Base-by-base conservation (phyloP, 1,140 invertebrate species). In the Copidosoma floridanum region DNA sequence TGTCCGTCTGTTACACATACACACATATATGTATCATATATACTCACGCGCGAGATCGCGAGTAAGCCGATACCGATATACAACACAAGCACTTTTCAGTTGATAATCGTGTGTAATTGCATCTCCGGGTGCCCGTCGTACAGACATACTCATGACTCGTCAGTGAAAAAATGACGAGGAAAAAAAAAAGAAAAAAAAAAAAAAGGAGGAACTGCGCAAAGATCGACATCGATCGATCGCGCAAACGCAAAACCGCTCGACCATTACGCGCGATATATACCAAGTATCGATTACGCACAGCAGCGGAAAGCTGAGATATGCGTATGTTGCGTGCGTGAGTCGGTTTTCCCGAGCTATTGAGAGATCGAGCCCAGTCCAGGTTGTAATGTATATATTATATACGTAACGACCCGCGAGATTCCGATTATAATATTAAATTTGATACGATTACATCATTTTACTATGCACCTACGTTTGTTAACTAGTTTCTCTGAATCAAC, bases 251-350 rank as follows among this genome's bases (percentile, higher is more conserved):
- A 70, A 72, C 66, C 63, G 61, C 65, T 55, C 67, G 68, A 68
- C 69, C 70, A 73, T 75, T 71, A 71, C 72, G 65, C 58, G 35
- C 65, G 64, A 66, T 67, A 58, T 68, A 61, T 68, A 48, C 61
- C 11, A 5, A 55, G 67, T 75, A 69, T 75, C 71, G 67, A 71
- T 75, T 71, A 71, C 68, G 72, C 70, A 71, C 70, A 68, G 68
- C 67, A 65, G 69, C 18, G 58, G 52, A 55, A 61, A 61, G 35
- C 14, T 37, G 52, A 61, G 58, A 54, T 61, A 12, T 32, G 29
- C 12, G 29, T 32, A 32, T 32, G 12, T n/a, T n/a, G n/a, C n/a
- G n/a, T n/a, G n/a, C n/a, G n/a, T n/a, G n/a, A 53, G 67, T 72
- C 71, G 52, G 71, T 67, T 74, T 74, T 76, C 74, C 40, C 60